Conservation (phyloP, 2,888 invertebrate species). For the Germaria angustata region DNA sequence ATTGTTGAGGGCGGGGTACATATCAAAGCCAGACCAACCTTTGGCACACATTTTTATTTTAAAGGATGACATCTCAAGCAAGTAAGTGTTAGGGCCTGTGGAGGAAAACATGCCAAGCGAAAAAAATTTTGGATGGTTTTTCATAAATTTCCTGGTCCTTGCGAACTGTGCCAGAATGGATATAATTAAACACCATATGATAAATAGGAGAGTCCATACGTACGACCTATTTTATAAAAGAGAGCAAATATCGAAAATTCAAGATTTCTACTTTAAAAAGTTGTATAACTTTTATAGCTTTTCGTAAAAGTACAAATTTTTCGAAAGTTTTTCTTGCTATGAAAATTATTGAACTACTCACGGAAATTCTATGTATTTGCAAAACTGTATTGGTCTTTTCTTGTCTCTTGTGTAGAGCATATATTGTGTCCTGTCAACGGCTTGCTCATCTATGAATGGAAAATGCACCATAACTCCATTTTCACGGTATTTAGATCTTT, state of each 20-base stretch:
- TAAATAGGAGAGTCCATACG: slow-evolving; percentile 40
- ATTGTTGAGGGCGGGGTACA: not conserved
- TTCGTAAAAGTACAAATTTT: too few species aligned
- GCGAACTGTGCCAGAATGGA: slow-evolving; percentile 54
- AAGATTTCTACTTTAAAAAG: too few species aligned
- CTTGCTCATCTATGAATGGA: slow-evolving; percentile 61
- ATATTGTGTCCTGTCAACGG: slow-evolving; percentile 63
- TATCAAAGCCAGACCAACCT: slow-evolving; percentile 58
- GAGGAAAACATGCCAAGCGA: slow-evolving; percentile 60
- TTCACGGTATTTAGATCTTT: slow-evolving; percentile 38
- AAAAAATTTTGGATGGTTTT: slow-evolving; percentile 57
- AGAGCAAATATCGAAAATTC: too few species aligned
- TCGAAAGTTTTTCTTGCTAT: too few species aligned
- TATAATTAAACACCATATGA: slow-evolving; percentile 65
- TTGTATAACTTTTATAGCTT: too few species aligned
- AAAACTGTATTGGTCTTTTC: slow-evolving; percentile 63
- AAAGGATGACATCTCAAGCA: slow-evolving; percentile 55
- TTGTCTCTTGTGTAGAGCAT: slow-evolving; percentile 45
- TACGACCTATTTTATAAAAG: slow-evolving; percentile 9
- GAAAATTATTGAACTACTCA: slow-evolving; percentile 25
- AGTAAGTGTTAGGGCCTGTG: slow-evolving; percentile 37
- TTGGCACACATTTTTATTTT: slow-evolving; percentile 63
- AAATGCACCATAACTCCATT: slow-evolving; percentile 62
- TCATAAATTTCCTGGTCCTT: slow-evolving; percentile 45
- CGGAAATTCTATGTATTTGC: slow-evolving; percentile 64